These are phyloP conservation scores for Buceros bicornis DNA, from an alignment of 2,797 vertebrate genomes.

Conservation along the genomic window DNA sequence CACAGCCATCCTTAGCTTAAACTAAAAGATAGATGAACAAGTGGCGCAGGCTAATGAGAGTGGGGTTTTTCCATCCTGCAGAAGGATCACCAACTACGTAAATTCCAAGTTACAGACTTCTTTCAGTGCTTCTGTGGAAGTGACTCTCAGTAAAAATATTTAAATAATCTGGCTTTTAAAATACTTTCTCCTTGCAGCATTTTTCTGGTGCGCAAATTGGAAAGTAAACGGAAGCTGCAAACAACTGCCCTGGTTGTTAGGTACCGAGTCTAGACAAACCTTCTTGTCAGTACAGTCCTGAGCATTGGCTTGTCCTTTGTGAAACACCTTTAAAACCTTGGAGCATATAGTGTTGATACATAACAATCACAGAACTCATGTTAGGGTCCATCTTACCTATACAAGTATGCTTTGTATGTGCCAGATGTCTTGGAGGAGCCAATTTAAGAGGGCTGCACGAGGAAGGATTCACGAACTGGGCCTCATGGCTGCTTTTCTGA, in stretches of 20 bases:
- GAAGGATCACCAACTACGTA: not conserved
- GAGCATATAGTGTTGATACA: accelerated
- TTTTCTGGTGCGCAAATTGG: not conserved
- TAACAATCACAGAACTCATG: not conserved
- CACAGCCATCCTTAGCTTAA: slow-evolving; percentile 14
- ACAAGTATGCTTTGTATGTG: not conserved
- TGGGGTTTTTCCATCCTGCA: not conserved
- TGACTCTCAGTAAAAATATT: not conserved
- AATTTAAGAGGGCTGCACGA: not conserved
- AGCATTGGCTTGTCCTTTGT: not conserved
- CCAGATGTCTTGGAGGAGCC: not conserved
- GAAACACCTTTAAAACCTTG: not conserved
- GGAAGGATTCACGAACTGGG: not conserved
- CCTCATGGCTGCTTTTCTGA: not conserved
- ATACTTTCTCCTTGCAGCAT: not conserved
- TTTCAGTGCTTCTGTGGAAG: not conserved
- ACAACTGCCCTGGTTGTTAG: not conserved
- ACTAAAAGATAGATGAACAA: not conserved
- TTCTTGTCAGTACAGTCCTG: not conserved
- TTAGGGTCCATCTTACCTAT: not conserved
- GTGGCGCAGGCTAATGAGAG: not conserved
- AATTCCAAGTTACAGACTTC: not conserved
- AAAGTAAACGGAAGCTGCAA: not conserved
- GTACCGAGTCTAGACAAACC: not conserved
- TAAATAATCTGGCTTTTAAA: not conserved